These are phyloP conservation scores for Minunthozetes semirufus DNA, from an alignment of 2,888 invertebrate genomes.

Conservation along the genomic window DNA sequence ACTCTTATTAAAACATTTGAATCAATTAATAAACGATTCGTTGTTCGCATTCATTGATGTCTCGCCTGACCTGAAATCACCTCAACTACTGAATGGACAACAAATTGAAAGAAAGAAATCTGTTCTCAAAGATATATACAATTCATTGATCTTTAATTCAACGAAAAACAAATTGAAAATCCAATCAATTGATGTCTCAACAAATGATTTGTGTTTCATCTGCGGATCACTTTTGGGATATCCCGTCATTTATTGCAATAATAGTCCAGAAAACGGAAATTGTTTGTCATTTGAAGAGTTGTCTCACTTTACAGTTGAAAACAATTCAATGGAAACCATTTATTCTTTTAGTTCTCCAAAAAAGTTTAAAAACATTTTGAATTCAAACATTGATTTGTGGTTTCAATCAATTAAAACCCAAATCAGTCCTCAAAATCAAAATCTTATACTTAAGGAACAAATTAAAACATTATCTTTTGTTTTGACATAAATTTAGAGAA, in stretches of 20 bases:
- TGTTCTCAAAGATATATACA: not conserved
- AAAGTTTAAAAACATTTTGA: not conserved
- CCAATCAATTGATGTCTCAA: not conserved
- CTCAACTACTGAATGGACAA: not conserved
- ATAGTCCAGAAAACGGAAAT: slow-evolving; percentile 8
- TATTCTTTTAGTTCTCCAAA: slow-evolving; percentile 17
- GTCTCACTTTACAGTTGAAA: slow-evolving; percentile 1
- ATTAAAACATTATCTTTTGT: slow-evolving; percentile 1
- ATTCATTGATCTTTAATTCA: not conserved
- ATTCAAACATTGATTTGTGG: not conserved
- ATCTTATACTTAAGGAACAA: not conserved
- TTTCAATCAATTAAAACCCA: not conserved
- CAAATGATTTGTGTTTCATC: slow-evolving; percentile 17
- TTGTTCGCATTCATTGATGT: slow-evolving; percentile 8
- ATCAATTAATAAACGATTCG: not conserved
- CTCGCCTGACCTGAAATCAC: not conserved
- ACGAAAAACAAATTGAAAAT: not conserved
- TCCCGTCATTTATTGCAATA: slow-evolving; percentile 32
- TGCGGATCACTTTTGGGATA: slow-evolving; percentile 31
- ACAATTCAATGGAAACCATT: not conserved
- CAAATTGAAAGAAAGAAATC: not conserved
- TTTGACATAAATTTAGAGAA: not conserved
- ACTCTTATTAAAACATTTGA: not conserved
- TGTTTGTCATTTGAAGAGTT: slow-evolving; percentile 26
- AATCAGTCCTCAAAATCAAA: not conserved